phyloP scores from a whole-genome alignment of 2,797 vertebrate genomes.

The Bufotes viridis region DNA sequence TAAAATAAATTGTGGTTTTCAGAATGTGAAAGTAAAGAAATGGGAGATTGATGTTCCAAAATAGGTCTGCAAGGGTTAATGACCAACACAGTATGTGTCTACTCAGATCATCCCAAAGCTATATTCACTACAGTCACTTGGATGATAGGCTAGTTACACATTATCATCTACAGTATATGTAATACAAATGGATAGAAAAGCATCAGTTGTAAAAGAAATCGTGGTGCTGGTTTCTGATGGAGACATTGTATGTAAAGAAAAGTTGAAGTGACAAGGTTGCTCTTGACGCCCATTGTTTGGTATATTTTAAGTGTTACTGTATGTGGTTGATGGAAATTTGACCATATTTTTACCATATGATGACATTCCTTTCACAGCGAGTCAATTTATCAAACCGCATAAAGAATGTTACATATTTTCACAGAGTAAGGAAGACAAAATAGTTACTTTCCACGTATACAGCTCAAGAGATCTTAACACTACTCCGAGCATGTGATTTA shows the following conservation, averaged over 20 bases:
- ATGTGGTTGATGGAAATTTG: background rate
- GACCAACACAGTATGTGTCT: background rate
- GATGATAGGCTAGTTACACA: background rate
- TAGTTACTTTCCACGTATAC: constrained; percentile 26
- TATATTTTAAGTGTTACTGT: background rate
- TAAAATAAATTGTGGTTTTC: no score
- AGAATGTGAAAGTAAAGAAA: no score
- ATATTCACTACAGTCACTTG: background rate
- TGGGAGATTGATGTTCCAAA: no score
- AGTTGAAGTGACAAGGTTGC: background rate
- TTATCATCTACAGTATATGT: background rate
- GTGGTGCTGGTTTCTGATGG: background rate
- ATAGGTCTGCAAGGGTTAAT: no score
- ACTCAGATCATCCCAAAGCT: background rate
- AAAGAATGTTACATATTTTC: constrained; percentile 1
- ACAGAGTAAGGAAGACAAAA: constrained; percentile 34
- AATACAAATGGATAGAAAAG: background rate
- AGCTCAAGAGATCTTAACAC: constrained; percentile 23
- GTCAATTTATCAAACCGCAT: constrained; percentile 23
- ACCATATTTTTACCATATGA: constrained; percentile 24
- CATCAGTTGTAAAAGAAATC: background rate
- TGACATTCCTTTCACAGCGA: constrained; percentile 29
- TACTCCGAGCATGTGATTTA: constrained; percentile 24
- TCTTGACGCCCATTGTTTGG: background rate
- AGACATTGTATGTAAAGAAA: background rate